Conservation (phyloP, 2,113 vertebrate species). For the Cyprinus carpio region DNA sequence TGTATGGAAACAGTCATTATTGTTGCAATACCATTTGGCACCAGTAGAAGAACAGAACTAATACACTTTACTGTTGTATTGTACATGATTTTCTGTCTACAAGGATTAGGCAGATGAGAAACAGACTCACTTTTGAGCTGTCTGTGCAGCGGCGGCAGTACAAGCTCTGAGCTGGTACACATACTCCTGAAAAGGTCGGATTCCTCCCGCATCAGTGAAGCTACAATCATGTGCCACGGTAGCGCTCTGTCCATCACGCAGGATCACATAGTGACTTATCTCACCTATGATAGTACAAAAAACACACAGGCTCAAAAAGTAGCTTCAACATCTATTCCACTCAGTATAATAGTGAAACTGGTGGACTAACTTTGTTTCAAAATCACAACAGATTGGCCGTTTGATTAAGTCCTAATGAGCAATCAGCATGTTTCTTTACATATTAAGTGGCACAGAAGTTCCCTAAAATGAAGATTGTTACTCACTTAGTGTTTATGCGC, state of each 20-base stretch:
- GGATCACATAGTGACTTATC: conserved; percentile 83
- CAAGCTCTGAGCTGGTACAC: conserved; percentile 85
- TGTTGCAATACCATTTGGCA: neutral
- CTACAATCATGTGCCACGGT: conserved; percentile 78
- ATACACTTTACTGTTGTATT: neutral
- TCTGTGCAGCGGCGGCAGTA: conserved; percentile 79
- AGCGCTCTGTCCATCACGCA: conserved; percentile 83
- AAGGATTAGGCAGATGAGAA: neutral
- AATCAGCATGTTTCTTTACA: conserved; percentile 60
- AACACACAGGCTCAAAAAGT: conserved; percentile 10
- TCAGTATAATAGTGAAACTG: neutral
- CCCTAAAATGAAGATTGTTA: conserved; percentile 60
- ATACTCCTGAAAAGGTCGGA: conserved; percentile 84
- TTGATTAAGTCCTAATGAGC: conserved; percentile 62
- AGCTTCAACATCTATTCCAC: neutral
- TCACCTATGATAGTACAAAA: conserved; percentile 71
- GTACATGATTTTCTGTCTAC: neutral
- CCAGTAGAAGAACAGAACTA: neutral
- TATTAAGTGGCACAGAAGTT: conserved; percentile 59
- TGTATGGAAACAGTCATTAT: neutral
- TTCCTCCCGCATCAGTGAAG: conserved; percentile 82
- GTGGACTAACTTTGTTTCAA: conserved; percentile 34
- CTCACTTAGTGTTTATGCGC: conserved; percentile 56
- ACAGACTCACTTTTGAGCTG: conserved; percentile 79
- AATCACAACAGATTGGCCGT: conserved; percentile 57